These are phyloP conservation scores for Leucoraja erinaceus DNA, from an alignment of 2,113 vertebrate species.

Conservation along the genomic window DNA sequence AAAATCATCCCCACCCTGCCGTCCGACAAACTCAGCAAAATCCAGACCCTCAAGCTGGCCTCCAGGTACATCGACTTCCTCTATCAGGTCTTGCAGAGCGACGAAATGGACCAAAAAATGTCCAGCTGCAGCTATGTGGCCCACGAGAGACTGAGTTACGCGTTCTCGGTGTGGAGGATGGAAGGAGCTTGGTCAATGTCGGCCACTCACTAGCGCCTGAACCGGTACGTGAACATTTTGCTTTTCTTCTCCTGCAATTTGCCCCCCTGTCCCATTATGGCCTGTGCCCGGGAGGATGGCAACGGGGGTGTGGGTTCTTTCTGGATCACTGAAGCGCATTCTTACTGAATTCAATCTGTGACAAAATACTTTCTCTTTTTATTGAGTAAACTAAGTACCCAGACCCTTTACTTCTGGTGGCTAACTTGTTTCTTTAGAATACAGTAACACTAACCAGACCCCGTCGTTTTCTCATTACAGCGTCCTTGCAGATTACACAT, in stretches of 20 bases:
- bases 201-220: constrained; percentile 58
- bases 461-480: background rate
- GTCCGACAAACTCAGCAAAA: constrained; percentile 73
- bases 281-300: background rate
- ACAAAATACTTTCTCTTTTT: background rate
- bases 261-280: too few species aligned
- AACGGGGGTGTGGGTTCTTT: background rate
- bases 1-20: constrained; percentile 73
- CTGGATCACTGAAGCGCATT: too few species aligned
- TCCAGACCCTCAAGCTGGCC: constrained; percentile 70
- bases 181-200: constrained; percentile 75
- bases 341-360: background rate
- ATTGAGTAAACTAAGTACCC: background rate
- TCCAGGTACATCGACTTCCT: constrained; percentile 71
- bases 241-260: background rate
- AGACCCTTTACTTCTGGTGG: background rate
- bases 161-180: constrained; percentile 74
- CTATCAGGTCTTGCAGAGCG: constrained; percentile 71
- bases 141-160: constrained; percentile 72
- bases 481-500: background rate
- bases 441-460: background rate
- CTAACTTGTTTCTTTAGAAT: background rate
- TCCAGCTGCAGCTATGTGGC: constrained; percentile 73
- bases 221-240: constrained; percentile 39
- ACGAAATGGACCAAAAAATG: constrained; percentile 76